A percentile compares a stretch with the other conserved stretches of the same genome.
Conservation (phyloP, 2,888 invertebrate species). For the Adela reaumurella region DNA sequence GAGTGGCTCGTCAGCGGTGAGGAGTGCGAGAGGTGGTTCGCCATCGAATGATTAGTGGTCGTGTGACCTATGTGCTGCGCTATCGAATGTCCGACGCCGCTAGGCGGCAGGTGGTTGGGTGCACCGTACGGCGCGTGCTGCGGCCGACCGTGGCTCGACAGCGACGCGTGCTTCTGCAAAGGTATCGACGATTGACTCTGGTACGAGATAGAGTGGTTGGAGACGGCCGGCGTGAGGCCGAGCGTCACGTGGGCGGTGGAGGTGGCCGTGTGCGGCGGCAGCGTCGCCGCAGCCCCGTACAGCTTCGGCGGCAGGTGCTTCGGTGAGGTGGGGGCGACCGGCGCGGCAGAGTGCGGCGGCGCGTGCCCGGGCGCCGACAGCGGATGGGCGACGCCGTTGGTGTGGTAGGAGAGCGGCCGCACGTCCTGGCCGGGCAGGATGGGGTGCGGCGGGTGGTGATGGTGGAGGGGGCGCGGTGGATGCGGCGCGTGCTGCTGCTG, state of each 20-base stretch:
- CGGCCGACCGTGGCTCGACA: conserved; percentile 34
- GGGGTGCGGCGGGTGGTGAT: conserved; percentile 21
- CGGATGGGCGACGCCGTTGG: background rate
- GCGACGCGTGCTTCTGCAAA: conserved; percentile 51
- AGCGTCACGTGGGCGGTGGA: conserved; percentile 38
- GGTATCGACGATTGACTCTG: conserved; percentile 36
- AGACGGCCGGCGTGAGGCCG: conserved; percentile 44
- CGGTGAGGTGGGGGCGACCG: conserved; percentile 23
- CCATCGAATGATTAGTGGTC: conserved; percentile 18
- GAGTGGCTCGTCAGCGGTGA: conserved; percentile 38
- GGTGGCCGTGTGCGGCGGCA: conserved; percentile 29
- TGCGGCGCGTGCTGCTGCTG: conserved; percentile 39
- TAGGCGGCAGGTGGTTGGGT: conserved; percentile 23
- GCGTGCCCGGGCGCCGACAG: background rate
- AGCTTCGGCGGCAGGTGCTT: conserved; percentile 38
- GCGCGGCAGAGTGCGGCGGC: conserved; percentile 14
- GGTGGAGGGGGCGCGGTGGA: conserved; percentile 13
- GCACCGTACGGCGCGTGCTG: conserved; percentile 42
- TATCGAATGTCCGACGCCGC: background rate
- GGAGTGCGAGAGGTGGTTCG: conserved; percentile 55
- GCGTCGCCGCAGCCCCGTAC: conserved; percentile 23
- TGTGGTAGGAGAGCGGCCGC: conserved; percentile 14
- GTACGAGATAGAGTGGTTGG: conserved; percentile 39
- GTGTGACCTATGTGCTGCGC: conserved; percentile 6
- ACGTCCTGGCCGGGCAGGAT: conserved; percentile 34